These are phyloP conservation scores for Chondrosia reniformis DNA, from an alignment of 37 sponge, comb jelly and placozoan genomes.

Conservation along the genomic window DNA sequence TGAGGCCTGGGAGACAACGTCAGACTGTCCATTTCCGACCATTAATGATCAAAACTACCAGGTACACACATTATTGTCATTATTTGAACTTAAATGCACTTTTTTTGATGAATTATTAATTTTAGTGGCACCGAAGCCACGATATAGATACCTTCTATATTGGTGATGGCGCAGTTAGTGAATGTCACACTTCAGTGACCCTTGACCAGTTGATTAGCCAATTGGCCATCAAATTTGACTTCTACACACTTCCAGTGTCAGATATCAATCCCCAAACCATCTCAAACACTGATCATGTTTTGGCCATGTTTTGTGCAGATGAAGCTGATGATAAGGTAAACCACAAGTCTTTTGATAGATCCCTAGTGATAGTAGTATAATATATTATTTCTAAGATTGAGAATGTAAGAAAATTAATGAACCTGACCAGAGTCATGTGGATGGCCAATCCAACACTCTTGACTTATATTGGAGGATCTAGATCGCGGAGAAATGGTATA, in stretches of 20 bases:
- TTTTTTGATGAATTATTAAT: background rate
- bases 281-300: conserved; percentile 21
- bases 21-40: conserved; percentile 61
- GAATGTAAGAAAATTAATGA: conserved; percentile 27
- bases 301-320: conserved; percentile 39
- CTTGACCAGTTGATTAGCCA: conserved; percentile 31
- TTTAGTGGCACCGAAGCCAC: conserved; percentile 40
- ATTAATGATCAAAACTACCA: conserved; percentile 54
- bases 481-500: conserved; percentile 42
- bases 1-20: conserved; percentile 54
- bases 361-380: background rate
- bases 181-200: conserved; percentile 21
- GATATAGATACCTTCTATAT: conserved; percentile 60
- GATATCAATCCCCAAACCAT: conserved; percentile 7
- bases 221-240: conserved; percentile 40
- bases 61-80: conserved; percentile 5
- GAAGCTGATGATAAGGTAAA: conserved; percentile 45
- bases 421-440: conserved; percentile 23
- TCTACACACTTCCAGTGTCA: conserved; percentile 26
- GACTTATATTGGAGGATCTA: conserved; percentile 60
- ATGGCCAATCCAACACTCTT: background rate
- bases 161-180: conserved; percentile 12
- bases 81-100: background rate
- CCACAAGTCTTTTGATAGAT: background rate
- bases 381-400: background rate